These are phyloP conservation scores for Falco punctatus DNA, from an alignment of 2,113 vertebrate genomes.

Conservation along the genomic window DNA sequence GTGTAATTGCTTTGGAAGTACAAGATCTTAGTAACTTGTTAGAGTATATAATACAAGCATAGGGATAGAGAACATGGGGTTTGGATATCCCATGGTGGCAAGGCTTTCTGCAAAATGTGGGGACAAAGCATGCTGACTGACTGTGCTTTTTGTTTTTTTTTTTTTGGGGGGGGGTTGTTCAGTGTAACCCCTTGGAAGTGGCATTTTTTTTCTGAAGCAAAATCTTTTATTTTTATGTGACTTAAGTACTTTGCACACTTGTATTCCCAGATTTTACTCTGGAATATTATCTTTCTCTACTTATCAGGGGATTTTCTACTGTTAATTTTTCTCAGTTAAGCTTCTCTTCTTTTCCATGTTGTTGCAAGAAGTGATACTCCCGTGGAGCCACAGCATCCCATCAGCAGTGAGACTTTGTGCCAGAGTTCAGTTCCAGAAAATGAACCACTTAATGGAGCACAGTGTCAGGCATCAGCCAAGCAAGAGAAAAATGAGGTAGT, in stretches of 20 bases:
- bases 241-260: background rate
- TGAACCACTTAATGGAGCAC: constrained; percentile 77
- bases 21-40: background rate
- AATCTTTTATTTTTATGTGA: background rate
- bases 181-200: background rate
- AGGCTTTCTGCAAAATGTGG: background rate
- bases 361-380: constrained; percentile 82
- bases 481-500: constrained; percentile 89
- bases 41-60: background rate
- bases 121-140: background rate
- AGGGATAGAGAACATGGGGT: background rate
- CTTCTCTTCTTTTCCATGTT: constrained; percentile 40
- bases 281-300: background rate
- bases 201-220: background rate
- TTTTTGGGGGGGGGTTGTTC: background rate
- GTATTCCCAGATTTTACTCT: background rate
- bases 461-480: constrained; percentile 72
- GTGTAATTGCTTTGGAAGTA: background rate
- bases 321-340: background rate
- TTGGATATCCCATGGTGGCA: background rate
- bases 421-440: constrained; percentile 78
- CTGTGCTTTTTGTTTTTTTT: background rate
- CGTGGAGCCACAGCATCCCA: constrained; percentile 82
- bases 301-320: background rate
- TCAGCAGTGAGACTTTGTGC: constrained; percentile 74